phyloP scores from a whole-genome alignment of 2,113 vertebrate genomes.

The Pteronura brasiliensis region DNA sequence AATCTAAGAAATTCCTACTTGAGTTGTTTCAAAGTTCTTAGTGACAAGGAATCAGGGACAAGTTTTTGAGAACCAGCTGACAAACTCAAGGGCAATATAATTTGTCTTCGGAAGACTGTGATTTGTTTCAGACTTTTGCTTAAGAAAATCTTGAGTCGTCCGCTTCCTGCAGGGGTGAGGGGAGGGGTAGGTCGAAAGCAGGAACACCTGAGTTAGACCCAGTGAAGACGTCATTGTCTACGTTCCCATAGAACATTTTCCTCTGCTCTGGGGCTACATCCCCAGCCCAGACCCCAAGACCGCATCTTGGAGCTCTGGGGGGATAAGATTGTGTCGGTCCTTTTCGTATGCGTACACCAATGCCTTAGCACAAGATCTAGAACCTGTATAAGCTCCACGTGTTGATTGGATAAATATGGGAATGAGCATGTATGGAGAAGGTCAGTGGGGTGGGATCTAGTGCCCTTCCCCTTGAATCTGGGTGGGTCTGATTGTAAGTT shows the following conservation, averaged over 20 bases:
- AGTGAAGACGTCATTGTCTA: background rate
- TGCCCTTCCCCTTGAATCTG: background rate
- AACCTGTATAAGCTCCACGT: background rate
- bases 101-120: background rate
- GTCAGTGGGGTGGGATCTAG: background rate
- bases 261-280: background rate
- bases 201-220: background rate
- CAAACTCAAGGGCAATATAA: background rate
- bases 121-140: background rate
- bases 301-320: background rate
- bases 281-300: background rate
- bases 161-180: background rate
- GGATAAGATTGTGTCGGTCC: background rate
- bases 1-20: background rate
- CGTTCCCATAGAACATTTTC: background rate
- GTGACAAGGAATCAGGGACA: background rate
- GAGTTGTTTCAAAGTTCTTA: background rate
- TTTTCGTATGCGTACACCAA: background rate
- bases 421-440: background rate
- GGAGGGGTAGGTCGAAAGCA: background rate
- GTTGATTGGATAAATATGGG: background rate
- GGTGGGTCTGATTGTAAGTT: background rate
- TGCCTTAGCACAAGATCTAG: background rate
- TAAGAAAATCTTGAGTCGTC: background rate
- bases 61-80: background rate